Base-by-base conservation (phyloP, 2,113 vertebrate genomes). In the Pycnonotus jocosus region DNA sequence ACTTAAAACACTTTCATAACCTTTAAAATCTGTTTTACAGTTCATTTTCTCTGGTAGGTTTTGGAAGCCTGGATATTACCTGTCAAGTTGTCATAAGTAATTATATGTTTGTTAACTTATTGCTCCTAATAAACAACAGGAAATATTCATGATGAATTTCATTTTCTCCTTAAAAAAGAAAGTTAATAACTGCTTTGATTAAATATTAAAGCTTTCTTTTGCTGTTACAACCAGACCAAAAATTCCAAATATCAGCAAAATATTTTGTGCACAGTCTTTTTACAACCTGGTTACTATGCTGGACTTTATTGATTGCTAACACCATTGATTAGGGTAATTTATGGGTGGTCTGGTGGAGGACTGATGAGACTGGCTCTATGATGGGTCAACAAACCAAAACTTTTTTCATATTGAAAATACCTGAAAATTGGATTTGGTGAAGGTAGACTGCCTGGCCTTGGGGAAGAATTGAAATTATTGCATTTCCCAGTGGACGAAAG, bases 171-270 rank as follows among this genome's bases (percentile, higher is more conserved):
- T 22, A 42, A 91, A 92, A 84, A 78, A 79, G 58, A 66, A 12
- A 71, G n/a, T 82, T 86, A 83, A 30, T 93, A 90, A 62, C 54
- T 66, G 33, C 58, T 90, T 90, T 88, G 82, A 77, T 96, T 80
- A 93, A 96, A 93, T 93, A 86, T 88, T 96, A 88, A 94, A 86
- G 33, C 25, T 86, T 94, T 88, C 6, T 62, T 95, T 73, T 83
- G 37, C 62, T 83, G 28, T 57, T 88, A 58, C 12, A 77, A 70
- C 50, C 50, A 66, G 68, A 42, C 6, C 47, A 69, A 86, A 80
- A 73, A 88, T 42, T 45, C 50, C 30, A 88, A 80, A 80, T 85
- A 85, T 82, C 85, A 86, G 85, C 58, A 82, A 76, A 93, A 57
- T 81, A 38, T 33, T 51, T 90, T 57, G 38, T 42, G 19, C 30